Conservation (phyloP, 2,113 vertebrate species). For the Hassar affinis region DNA sequence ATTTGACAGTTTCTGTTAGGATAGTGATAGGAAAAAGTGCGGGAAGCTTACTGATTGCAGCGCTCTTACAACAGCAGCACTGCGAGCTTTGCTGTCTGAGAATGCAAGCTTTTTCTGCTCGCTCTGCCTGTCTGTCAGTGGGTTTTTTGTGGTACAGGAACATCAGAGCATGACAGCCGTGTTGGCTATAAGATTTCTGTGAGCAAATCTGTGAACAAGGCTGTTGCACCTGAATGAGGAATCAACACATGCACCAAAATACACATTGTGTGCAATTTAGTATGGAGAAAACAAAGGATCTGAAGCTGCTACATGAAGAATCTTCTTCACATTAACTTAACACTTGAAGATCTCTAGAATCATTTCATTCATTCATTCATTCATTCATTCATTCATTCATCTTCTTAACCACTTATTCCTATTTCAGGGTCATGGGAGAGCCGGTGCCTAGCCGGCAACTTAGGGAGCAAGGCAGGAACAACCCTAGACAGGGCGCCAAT, state of each 20-base stretch:
- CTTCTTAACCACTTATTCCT: too few species aligned
- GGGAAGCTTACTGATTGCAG: constrained; percentile 25
- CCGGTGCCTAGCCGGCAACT: too few species aligned
- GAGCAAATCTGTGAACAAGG: constrained; percentile 1
- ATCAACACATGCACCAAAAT: neutral
- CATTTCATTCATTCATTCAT: too few species aligned
- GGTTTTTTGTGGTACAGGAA: neutral
- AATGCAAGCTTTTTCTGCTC: constrained; percentile 12
- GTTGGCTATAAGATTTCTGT: neutral
- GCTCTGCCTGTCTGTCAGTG: neutral
- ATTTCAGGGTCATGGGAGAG: too few species aligned
- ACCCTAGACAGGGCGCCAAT: too few species aligned
- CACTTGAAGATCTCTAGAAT: too few species aligned
- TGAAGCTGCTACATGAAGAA: too few species aligned
- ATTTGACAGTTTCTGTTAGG: constrained; percentile 10
- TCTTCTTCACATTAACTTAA: too few species aligned
- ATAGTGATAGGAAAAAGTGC: neutral
- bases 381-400: too few species aligned
- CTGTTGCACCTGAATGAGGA: neutral
- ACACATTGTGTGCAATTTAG: neutral
- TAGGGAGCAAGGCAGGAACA: too few species aligned
- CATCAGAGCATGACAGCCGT: constrained; percentile 1
- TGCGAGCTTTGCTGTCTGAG: neutral
- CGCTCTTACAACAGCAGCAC: constrained; percentile 22
- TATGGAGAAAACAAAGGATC: neutral